phyloP scores from a whole-genome alignment of 1,140 invertebrate species.

The Pissodes strobi region DNA sequence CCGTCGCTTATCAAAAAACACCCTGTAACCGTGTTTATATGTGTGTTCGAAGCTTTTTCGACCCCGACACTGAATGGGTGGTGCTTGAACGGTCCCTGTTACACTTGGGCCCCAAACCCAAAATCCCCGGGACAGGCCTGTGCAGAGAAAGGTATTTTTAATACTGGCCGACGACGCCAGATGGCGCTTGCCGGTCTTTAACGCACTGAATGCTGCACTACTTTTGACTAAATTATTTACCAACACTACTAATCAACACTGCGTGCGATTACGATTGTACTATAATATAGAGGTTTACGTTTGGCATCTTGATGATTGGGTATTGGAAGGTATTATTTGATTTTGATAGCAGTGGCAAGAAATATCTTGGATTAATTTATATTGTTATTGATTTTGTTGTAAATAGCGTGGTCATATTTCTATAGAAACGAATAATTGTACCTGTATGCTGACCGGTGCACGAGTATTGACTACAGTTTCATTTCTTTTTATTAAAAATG shows the following conservation, averaged over 20 bases:
- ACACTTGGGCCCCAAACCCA: constrained; percentile 48
- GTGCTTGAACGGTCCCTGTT: constrained; percentile 48
- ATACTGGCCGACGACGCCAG: constrained; percentile 18
- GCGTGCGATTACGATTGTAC: no score
- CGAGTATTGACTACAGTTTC: no score
- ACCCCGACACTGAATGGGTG: constrained; percentile 45
- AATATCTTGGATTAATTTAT: no score
- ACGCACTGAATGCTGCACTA: constrained; percentile 51
- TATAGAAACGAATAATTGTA: no score
- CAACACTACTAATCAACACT: constrained; percentile 26
- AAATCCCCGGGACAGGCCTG: constrained; percentile 52
- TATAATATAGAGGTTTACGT: no score
- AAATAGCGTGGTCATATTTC: no score
- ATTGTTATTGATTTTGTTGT: no score
- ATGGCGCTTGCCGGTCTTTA: constrained; percentile 20
- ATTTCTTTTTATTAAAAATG: no score
- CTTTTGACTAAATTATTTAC: constrained; percentile 1
- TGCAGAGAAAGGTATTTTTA: constrained; percentile 56
- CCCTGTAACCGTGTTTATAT: constrained; percentile 38
- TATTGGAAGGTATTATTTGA: no score
- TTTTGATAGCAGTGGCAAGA: no score
- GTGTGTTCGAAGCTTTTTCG: constrained; percentile 51
- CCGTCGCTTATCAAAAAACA: not conserved
- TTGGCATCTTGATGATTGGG: no score
- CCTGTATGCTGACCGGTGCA: no score